Evolutionary conservation across 2,113 vertebrate species (phyloP).

Genomic region (Tretioscincus oriximinensis): DNA sequence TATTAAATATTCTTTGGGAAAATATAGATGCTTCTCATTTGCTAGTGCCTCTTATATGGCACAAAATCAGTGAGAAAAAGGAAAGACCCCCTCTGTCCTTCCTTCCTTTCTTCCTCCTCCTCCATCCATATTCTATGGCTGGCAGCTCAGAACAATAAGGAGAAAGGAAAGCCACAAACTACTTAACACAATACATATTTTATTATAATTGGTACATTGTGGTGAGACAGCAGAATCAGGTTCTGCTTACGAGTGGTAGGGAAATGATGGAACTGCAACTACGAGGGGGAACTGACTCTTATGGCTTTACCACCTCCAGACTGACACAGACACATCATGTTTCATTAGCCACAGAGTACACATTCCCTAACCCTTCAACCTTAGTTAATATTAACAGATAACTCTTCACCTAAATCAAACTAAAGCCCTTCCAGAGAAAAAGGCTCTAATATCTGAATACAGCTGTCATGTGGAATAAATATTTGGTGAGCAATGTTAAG

Average conservation of each 20-base stretch:
- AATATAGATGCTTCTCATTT: too few species aligned
- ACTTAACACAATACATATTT: background rate
- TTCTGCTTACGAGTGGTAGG: too few species aligned
- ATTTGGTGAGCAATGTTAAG: constrained; percentile 50
- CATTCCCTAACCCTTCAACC: background rate
- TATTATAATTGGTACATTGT: background rate
- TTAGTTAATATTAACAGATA: background rate
- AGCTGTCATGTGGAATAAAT: constrained; percentile 12
- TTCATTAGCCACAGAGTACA: background rate
- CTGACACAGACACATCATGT: background rate
- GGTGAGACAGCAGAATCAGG: background rate
- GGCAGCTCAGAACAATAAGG: background rate
- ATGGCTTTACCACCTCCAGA: background rate
- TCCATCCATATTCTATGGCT: background rate
- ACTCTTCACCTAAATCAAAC: constrained; percentile 1
- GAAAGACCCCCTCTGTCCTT: background rate
- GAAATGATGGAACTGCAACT: too few species aligned
- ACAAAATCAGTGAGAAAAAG: too few species aligned
- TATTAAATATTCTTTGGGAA: too few species aligned
- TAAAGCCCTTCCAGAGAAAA: background rate
- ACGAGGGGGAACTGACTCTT: too few species aligned
- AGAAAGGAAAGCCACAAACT: background rate
- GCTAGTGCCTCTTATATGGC: background rate
- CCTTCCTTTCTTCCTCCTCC: background rate
- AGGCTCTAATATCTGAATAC: constrained; percentile 27